Base-by-base conservation (phyloP, 2,888 invertebrate genomes). In the Mantis religiosa region DNA sequence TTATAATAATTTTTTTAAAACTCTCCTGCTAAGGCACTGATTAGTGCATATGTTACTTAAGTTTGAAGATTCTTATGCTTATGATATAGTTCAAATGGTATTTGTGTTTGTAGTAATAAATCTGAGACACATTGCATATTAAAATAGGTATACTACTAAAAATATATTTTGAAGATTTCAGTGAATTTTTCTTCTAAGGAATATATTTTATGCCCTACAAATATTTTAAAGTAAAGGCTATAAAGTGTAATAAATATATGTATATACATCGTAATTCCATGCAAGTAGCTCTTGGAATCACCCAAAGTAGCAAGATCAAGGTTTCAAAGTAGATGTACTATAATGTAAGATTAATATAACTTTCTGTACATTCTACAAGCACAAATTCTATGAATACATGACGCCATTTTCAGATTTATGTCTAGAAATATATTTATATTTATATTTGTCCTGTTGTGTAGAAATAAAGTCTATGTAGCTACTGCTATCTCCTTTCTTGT, bases 181-280 rank as follows among this genome's bases (percentile, higher is more conserved):
- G 85, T 41, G 82, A 28, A 81, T 81, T 54, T 85, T 84, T 87
- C 47, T 47, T 86, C 54, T 85, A 87, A 28, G 88, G 87, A 89
- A 87, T 89, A 89, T 89, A 89, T 89, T 89, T 89, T 89, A 88
- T 84, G 88, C 88, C 87, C 54, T 85, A 82, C 83, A 83, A 87
- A 84, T 84, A 87, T 87, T 87, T 89, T 84, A 88, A 81, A 88
- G 88, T 89, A 87, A 87, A 87, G 82, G 82, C 87, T 87, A 82
- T 85, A 25, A 85, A 47, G n/a, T 85, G 27, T 85, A 85, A 85
- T 54, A 20, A 85, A 25, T 47, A 27, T 85, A 71, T 71, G 41
- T n/a, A 83, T 28, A 28, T 83, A 83, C 14, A 83, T 41, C 15
- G 12, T 28, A 83, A 83, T 28, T 28, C 34, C 34, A 14, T 84